A percentile compares a stretch with the other conserved stretches of the same genome.
Conservation (phyloP, 2,113 vertebrate genomes). For the Vanacampus margaritifer region DNA sequence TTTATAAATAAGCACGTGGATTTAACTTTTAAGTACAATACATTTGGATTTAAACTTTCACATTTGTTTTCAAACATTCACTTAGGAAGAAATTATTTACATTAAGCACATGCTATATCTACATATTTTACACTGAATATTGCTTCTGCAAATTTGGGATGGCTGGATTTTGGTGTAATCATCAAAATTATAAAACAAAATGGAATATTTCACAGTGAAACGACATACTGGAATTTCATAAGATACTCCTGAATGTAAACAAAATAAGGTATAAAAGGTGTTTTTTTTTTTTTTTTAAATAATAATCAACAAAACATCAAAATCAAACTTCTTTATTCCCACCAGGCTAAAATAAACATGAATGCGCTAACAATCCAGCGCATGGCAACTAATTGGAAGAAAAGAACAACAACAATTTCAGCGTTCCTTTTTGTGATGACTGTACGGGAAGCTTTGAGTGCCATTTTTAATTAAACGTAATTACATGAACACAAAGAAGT, state of each 20-base stretch:
- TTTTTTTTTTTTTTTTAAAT: background rate
- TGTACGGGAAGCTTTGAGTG: constrained; percentile 25
- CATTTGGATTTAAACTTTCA: no score
- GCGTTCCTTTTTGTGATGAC: constrained; percentile 22
- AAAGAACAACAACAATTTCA: constrained; percentile 36
- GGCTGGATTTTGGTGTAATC: background rate
- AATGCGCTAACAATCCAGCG: constrained; percentile 8
- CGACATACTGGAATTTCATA: no score
- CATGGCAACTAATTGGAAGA: constrained; percentile 29
- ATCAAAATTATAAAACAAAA: background rate
- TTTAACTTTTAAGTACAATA: no score
- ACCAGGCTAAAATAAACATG: constrained; percentile 28
- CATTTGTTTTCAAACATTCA: no score
- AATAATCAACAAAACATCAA: constrained; percentile 17
- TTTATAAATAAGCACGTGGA: no score
- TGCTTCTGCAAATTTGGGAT: background rate
- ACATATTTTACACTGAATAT: no score
- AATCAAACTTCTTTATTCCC: constrained; percentile 29
- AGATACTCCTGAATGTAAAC: no score
- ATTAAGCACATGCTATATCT: no score
- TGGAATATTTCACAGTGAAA: no score
- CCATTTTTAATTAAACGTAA: constrained; percentile 46
- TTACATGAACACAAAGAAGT: constrained; percentile 31
- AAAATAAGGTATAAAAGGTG: no score
- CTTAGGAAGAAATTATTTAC: no score